Evolutionary conservation across 2,888 invertebrate species (phyloP).

Genomic region (Dugesia japonica): DNA sequence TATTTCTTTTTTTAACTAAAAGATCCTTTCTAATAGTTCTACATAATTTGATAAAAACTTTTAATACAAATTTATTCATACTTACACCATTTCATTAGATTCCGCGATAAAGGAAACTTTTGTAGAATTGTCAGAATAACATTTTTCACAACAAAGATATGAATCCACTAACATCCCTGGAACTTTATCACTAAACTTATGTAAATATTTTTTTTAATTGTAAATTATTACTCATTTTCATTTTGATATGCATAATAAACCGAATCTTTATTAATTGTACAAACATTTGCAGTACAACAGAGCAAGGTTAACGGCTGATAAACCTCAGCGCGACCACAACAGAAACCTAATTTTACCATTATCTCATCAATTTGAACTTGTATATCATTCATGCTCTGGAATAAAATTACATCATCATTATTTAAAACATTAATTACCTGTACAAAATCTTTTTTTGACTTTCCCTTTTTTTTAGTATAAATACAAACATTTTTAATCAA

Average conservation of each 20-base stretch:
- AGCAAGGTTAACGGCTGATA: constrained; percentile 96
- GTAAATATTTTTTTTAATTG: not conserved
- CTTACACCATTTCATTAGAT: constrained; percentile 37
- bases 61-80: constrained; percentile 20
- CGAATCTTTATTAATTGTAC: constrained; percentile 85
- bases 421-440: too few relatives aligned
- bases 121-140: constrained; percentile 32
- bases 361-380: constrained; percentile 60
- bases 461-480: constrained; percentile 88
- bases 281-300: constrained; percentile 87
- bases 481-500: constrained; percentile 99
- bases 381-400: constrained; percentile 87
- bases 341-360: constrained; percentile 92
- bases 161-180: constrained; percentile 33
- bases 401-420: too few relatives aligned
- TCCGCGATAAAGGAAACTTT: constrained; percentile 30
- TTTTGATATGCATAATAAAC: constrained; percentile 60
- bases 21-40: constrained; percentile 16
- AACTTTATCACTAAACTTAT: not conserved
- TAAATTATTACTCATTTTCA: constrained; percentile 8
- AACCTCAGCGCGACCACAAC: constrained; percentile 90
- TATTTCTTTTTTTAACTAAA: constrained; percentile 51
- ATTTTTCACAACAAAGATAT: constrained; percentile 33
- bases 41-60: constrained; percentile 27
- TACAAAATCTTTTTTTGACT: constrained; percentile 90